Percentiles rank a stretch among this genome's conserved stretches.
phyloP scores from a whole-genome alignment of 1,140 invertebrate genomes.

The Spodoptera litura region DNA sequence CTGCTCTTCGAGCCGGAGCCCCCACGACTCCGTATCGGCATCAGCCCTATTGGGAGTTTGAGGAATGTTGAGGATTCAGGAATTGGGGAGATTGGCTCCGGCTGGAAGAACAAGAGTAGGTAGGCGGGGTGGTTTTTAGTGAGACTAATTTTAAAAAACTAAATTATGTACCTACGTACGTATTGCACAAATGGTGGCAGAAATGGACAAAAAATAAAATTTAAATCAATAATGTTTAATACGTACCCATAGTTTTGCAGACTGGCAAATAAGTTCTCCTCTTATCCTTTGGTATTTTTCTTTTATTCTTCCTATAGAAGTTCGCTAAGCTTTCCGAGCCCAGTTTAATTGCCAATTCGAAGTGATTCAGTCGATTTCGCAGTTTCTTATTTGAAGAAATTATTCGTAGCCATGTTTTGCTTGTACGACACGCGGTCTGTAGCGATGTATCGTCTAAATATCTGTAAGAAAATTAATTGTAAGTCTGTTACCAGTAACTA shows the following conservation, averaged over 20 bases:
- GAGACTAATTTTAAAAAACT: too few species aligned
- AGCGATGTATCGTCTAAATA: constrained; percentile 69
- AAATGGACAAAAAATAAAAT: not conserved
- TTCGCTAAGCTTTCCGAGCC: constrained; percentile 65
- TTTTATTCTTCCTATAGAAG: constrained; percentile 66
- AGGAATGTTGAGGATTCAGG: too few species aligned
- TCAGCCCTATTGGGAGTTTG: too few species aligned
- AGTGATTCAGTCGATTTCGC: constrained; percentile 63
- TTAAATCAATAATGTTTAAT: constrained; percentile 6
- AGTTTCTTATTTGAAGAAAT: constrained; percentile 66
- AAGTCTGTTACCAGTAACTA: too few species aligned
- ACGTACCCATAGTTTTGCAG: constrained; percentile 53
- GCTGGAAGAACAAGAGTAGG: too few species aligned
- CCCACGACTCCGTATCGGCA: too few species aligned
- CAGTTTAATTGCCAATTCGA: constrained; percentile 65
- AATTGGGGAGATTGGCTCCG: too few species aligned
- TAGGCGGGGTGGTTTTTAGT: too few species aligned
- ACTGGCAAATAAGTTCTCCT: constrained; percentile 64
- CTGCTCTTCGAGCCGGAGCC: too few species aligned
- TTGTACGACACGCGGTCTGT: constrained; percentile 52
- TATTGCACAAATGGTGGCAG: too few species aligned
- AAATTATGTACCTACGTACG: too few species aligned
- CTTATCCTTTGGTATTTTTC: constrained; percentile 55
- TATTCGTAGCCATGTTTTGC: constrained; percentile 67
- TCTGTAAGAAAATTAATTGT: constrained; percentile 53